Conservation (phyloP, 1,140 invertebrate species). For the Portunus trituberculatus region DNA sequence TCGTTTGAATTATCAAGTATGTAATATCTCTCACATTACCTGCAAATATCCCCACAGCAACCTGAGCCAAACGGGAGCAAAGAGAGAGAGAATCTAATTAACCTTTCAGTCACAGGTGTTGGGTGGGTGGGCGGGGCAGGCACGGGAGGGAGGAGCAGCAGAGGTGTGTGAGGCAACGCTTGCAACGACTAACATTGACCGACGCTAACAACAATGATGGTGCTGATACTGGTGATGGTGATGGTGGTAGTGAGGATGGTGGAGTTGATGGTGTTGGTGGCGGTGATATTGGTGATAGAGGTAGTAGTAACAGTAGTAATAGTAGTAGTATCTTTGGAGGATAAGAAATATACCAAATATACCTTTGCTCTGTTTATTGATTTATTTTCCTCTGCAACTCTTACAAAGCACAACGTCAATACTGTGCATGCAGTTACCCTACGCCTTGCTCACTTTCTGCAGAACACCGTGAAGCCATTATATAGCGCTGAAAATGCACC, state of each 20-base stretch:
- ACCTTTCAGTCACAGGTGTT: slow-evolving; percentile 20
- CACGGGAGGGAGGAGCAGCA: neutral
- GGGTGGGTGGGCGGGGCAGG: neutral
- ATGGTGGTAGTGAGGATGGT: neutral
- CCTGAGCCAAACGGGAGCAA: neutral
- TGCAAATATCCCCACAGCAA: slow-evolving; percentile 1
- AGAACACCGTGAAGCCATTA: no score
- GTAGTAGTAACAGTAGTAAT: neutral
- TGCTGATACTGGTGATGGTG: neutral
- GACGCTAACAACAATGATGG: neutral
- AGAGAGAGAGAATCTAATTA: slow-evolving; percentile 23
- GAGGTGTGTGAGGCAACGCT: slow-evolving; percentile 18
- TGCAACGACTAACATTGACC: neutral
- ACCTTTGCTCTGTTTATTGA: no score
- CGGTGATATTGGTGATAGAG: neutral
- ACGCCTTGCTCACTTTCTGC: no score
- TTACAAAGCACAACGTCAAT: no score
- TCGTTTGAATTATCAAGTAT: no score
- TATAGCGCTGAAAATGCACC: no score
- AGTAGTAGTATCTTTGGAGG: neutral
- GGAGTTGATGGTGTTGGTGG: neutral
- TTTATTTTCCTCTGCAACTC: no score
- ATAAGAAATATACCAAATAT: no score
- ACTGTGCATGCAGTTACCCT: no score
- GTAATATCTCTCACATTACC: neutral